Percentiles rank a stretch among this genome's conserved stretches.
Conservation (phyloP, 2,113 vertebrate species). For the Psettodes erumei region DNA sequence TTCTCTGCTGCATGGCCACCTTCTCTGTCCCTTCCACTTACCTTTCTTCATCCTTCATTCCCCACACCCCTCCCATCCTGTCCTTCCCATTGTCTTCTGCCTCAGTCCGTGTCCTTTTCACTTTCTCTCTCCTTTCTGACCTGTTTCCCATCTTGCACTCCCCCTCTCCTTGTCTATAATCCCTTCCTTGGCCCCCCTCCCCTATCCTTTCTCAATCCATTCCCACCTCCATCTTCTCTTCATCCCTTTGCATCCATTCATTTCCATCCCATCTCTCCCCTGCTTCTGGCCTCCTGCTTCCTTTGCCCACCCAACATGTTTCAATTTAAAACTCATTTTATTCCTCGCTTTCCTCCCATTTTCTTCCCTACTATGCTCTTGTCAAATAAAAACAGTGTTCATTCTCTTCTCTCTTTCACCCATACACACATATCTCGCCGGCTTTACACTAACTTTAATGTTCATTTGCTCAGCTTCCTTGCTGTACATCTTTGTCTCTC, state of each 20-base stretch:
- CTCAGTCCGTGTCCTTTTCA: not conserved
- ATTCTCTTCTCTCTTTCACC: not conserved
- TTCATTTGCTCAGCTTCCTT: constrained; percentile 2
- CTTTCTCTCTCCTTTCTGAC: not conserved
- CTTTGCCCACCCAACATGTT: not conserved
- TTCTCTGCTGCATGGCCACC: not conserved
- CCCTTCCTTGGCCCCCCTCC: not conserved
- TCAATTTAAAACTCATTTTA: constrained; percentile 35
- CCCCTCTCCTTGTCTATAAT: not conserved
- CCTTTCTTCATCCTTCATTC: not conserved
- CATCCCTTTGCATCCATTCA: not conserved
- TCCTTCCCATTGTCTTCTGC: not conserved
- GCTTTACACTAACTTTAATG: constrained; percentile 1
- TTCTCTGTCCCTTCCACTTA: not conserved
- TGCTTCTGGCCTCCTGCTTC: not conserved
- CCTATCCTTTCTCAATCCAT: not conserved
- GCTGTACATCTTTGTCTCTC: not conserved
- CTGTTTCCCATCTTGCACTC: too few species aligned
- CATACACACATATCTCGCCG: not conserved
- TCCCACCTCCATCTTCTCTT: not conserved
- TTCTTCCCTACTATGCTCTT: constrained; percentile 7
- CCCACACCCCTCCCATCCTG: not conserved
- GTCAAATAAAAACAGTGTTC: constrained; percentile 12
- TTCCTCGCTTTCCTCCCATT: not conserved
- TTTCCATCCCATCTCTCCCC: not conserved